phyloP scores from a whole-genome alignment of 2,797 vertebrate genomes.

The Gymnodraco acuticeps region DNA sequence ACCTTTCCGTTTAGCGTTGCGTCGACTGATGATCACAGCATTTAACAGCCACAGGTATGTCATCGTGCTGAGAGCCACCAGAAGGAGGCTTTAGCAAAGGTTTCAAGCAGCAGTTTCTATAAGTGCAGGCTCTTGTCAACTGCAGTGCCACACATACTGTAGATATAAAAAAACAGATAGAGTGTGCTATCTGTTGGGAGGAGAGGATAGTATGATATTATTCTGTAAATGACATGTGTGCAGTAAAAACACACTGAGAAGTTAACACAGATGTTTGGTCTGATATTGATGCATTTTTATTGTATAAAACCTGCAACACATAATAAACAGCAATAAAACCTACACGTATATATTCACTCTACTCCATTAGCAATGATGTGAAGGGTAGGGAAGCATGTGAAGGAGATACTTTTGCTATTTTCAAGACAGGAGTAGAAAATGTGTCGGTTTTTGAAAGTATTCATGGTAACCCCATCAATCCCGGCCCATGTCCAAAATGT shows the following conservation, averaged over 20 bases:
- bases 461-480: constrained; percentile 53
- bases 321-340: constrained; percentile 7
- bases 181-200: constrained; percentile 38
- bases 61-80: constrained; percentile 38
- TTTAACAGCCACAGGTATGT: constrained; percentile 69
- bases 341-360: constrained; percentile 21
- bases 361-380: constrained; percentile 34
- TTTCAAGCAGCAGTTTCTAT: constrained; percentile 42
- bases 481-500: constrained; percentile 50
- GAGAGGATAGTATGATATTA: constrained; percentile 38
- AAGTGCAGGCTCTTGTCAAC: constrained; percentile 57
- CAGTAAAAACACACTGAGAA: constrained; percentile 18
- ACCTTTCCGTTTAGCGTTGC: constrained; percentile 40
- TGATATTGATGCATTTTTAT: constrained; percentile 16
- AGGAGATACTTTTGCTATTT: constrained; percentile 23
- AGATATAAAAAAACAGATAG: constrained; percentile 54
- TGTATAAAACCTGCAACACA: neutral
- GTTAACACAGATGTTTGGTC: constrained; percentile 23
- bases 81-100: constrained; percentile 41
- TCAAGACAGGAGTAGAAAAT: constrained; percentile 45
- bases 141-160: constrained; percentile 56
- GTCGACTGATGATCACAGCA: constrained; percentile 61
- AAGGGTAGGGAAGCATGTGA: constrained; percentile 28
- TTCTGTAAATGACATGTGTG: constrained; percentile 29
- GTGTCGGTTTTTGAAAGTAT: constrained; percentile 47